Evolutionary conservation across 30 jellyfish, hydroid and myxozoan genomes (phyloP).

Genomic region (Haliclystus octoradiatus): DNA sequence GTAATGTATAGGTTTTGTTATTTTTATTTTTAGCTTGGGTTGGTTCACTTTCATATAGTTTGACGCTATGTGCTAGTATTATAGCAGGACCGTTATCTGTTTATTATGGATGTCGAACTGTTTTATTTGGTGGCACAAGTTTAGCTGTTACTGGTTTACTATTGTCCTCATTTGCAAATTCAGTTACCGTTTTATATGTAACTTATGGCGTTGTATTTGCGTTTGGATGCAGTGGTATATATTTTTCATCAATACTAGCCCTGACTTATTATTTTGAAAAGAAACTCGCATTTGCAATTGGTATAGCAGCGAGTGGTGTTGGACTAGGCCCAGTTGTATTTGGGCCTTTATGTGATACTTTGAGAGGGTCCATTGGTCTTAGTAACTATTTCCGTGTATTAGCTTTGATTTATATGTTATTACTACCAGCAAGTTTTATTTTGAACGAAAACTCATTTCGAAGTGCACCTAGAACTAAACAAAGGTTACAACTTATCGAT

Average conservation of each 20-base stretch:
- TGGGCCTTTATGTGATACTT: not conserved
- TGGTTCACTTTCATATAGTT: slow-evolving; percentile 71
- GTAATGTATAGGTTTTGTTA: too few species aligned
- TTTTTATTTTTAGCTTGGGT: slow-evolving; percentile 63
- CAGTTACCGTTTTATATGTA: not conserved
- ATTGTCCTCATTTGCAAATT: not conserved
- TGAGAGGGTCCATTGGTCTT: not conserved
- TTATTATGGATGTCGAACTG: not conserved
- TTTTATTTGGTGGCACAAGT: not conserved
- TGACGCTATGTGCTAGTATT: slow-evolving; percentile 8
- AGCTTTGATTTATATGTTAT: not conserved
- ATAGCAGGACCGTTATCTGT: not conserved
- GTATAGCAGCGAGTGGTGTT: not conserved
- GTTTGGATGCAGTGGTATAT: not conserved
- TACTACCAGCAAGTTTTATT: not conserved
- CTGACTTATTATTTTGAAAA: not conserved
- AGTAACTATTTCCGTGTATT: not conserved
- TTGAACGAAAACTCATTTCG: not conserved
- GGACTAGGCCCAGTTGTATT: not conserved
- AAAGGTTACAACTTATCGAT: not conserved
- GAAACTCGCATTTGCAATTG: not conserved
- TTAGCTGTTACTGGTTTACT: not conserved
- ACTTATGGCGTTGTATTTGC: not conserved
- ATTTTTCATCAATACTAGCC: not conserved
- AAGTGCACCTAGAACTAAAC: not conserved